A percentile compares a stretch with the other conserved stretches of the same genome.
phyloP scores from a whole-genome alignment of 2,888 invertebrate species.

The Trichogramma evanescens region DNA sequence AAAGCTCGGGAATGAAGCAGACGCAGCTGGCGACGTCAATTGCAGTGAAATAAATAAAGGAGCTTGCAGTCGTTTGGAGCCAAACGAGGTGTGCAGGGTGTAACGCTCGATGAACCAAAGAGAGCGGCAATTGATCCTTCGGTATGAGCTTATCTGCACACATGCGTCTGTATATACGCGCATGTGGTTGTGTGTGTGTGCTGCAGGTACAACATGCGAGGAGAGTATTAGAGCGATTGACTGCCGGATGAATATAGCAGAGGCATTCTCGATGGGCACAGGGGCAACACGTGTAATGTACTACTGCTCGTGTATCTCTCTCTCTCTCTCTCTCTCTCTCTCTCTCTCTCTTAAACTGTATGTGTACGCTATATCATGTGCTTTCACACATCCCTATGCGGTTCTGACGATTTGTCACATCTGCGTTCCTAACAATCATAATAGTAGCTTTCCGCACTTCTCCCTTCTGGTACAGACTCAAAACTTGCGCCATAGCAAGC shows the following conservation, averaged over 20 bases:
- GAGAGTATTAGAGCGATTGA: slow-evolving; percentile 48
- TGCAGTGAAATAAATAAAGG: no score
- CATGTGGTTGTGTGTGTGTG: slow-evolving; percentile 9
- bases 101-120: no score
- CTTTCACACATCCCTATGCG: slow-evolving; percentile 30
- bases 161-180: neutral
- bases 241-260: slow-evolving; percentile 44
- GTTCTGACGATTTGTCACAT: slow-evolving; percentile 29
- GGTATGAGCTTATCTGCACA: no score
- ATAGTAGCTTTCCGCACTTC: no score
- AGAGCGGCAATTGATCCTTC: no score
- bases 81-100: no score
- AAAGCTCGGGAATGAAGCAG: neutral
- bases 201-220: slow-evolving; percentile 29
- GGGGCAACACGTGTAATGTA: slow-evolving; percentile 46
- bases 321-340: slow-evolving; percentile 19
- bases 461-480: no score
- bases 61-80: no score
- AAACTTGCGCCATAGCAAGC: no score
- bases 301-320: slow-evolving; percentile 44
- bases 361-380: slow-evolving; percentile 11
- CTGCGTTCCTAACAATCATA: slow-evolving; percentile 16
- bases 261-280: slow-evolving; percentile 39
- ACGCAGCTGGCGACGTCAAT: no score
- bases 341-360: neutral